Conservation (phyloP, 2,797 vertebrate genomes). For the Chelon labrosus region DNA sequence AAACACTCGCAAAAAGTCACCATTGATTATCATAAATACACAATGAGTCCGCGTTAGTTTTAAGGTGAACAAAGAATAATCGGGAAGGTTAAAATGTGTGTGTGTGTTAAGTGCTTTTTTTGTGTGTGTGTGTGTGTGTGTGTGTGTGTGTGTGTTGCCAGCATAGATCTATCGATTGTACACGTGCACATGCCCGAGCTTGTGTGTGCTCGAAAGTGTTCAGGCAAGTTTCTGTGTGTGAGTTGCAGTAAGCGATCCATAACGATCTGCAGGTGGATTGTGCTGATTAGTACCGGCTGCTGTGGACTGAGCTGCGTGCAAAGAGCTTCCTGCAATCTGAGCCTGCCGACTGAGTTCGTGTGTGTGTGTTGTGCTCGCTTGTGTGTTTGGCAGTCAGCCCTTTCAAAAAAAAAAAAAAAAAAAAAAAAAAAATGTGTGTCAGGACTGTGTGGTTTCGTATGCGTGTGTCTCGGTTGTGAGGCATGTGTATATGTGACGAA, state of each 20-base stretch:
- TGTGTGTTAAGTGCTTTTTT: not conserved
- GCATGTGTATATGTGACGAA: conserved; percentile 53
- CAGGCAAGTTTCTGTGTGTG: conserved; percentile 48
- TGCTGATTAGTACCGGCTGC: conserved; percentile 88
- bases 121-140: not conserved
- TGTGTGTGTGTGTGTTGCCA: conserved; percentile 7
- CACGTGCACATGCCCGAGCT: conserved; percentile 26
- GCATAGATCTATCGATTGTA: conserved; percentile 45
- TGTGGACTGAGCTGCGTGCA: conserved; percentile 86
- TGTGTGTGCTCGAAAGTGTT: conserved; percentile 36
- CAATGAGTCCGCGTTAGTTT: not conserved
- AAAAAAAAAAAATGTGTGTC: too few species aligned
- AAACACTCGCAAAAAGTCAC: not conserved
- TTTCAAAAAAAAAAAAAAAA: conserved; percentile 52
- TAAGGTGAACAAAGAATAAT: conserved; percentile 12
- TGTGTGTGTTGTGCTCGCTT: conserved; percentile 15
- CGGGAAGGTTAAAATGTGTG: not conserved
- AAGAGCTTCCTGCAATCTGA: conserved; percentile 89
- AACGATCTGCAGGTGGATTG: conserved; percentile 88
- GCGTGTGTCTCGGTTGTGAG: conserved; percentile 50
- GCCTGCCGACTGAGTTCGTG: conserved; percentile 60
- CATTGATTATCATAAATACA: conserved; percentile 12
- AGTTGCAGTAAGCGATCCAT: conserved; percentile 84
- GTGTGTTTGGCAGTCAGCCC: conserved; percentile 59
- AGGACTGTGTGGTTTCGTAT: conserved; percentile 25